Conservation (phyloP, 1,140 invertebrate genomes). For the Aphelenchoides fujianensis region DNA sequence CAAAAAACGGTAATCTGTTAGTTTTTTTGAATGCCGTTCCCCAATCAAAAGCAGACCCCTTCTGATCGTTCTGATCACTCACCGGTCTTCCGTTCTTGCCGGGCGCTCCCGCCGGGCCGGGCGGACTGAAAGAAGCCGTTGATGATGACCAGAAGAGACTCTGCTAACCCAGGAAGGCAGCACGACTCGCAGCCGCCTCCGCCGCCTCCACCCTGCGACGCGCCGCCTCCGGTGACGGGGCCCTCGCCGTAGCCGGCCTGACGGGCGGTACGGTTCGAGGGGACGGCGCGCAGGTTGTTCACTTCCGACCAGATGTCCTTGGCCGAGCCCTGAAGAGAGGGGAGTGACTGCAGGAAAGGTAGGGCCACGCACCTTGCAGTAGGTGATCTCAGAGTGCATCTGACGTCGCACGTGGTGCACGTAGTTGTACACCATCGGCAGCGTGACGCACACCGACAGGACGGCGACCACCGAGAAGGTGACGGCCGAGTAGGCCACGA, state of each 20-base stretch:
- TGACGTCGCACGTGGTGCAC: slow-evolving; percentile 45
- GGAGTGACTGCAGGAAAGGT: no score
- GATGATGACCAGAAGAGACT: neutral
- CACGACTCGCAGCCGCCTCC: slow-evolving; percentile 53
- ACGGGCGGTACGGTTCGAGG: slow-evolving; percentile 48
- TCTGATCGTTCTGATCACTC: no score
- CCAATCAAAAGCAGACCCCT: no score
- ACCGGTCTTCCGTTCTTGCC: slow-evolving; percentile 31
- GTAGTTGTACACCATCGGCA: slow-evolving; percentile 60
- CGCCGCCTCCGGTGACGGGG: slow-evolving; percentile 25
- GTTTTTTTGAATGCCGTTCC: slow-evolving; percentile 9
- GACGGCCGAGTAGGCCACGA: slow-evolving; percentile 53
- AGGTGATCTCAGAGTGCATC: slow-evolving; percentile 54
- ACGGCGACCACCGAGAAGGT: slow-evolving; percentile 54
- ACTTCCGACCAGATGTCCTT: slow-evolving; percentile 60
- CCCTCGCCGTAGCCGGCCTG: slow-evolving; percentile 56
- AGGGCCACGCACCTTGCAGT: no score
- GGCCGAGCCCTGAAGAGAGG: no score
- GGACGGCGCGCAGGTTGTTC: slow-evolving; percentile 44
- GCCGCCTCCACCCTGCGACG: slow-evolving; percentile 29
- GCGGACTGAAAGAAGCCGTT: slow-evolving; percentile 20
- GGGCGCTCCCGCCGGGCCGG: slow-evolving; percentile 36
- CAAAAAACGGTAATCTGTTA: neutral
- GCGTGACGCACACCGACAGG: slow-evolving; percentile 51
- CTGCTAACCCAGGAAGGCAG: slow-evolving; percentile 40